phyloP scores from a whole-genome alignment of 2,797 vertebrate species.

The Emys orbicularis region DNA sequence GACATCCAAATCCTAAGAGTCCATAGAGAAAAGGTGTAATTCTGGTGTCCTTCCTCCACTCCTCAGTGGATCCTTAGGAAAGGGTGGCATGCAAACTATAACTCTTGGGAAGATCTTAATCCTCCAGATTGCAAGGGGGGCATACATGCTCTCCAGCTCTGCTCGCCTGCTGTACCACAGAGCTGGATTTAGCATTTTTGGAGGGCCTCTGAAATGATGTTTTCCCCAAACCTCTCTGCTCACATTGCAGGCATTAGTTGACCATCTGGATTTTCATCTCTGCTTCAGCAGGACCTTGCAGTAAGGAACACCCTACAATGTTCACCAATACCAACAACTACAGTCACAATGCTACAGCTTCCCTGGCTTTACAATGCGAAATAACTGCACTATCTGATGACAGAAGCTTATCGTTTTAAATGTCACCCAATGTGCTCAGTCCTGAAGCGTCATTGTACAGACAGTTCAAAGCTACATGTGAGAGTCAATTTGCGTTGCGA shows the following conservation, averaged over 20 bases:
- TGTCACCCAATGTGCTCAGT: constrained; percentile 69
- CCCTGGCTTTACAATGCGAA: constrained; percentile 46
- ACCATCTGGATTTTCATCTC: not conserved
- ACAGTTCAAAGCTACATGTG: constrained; percentile 65
- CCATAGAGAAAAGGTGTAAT: not conserved
- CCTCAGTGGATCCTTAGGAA: not conserved
- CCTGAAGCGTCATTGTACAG: constrained; percentile 56
- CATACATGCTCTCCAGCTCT: fast-evolving
- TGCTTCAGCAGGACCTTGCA: not conserved
- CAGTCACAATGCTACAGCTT: constrained; percentile 25
- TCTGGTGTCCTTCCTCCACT: not conserved
- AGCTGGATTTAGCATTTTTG: not conserved
- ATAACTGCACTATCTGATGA: constrained; percentile 52
- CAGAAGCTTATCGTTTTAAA: constrained; percentile 64
- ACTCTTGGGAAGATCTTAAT: not conserved
- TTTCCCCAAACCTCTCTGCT: not conserved
- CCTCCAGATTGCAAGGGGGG: not conserved
- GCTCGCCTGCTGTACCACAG: not conserved
- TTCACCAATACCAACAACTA: constrained; percentile 55
- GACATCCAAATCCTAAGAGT: not conserved
- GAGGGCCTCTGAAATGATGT: not conserved
- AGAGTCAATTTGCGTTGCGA: constrained; percentile 9
- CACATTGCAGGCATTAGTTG: constrained; percentile 16
- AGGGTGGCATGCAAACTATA: not conserved
- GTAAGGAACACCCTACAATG: not conserved